phyloP scores from a whole-genome alignment of 64 coral and sea anemone genomes.

The Montipora cactus region DNA sequence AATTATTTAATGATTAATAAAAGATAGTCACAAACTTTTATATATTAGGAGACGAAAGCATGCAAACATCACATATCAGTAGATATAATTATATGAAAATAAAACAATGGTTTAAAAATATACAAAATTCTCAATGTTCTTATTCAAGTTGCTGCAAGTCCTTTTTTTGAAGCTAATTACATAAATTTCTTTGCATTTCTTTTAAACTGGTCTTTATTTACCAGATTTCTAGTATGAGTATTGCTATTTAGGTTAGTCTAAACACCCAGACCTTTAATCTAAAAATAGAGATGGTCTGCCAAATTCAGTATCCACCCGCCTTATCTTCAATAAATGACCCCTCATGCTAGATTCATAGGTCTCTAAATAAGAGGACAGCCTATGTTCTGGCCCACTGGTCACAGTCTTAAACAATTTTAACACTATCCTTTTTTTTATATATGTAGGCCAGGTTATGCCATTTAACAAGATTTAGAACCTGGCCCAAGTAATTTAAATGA shows the following conservation, averaged over 20 bases:
- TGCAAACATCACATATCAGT: neutral
- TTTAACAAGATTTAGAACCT: neutral
- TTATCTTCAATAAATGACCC: neutral
- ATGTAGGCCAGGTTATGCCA: constrained; percentile 5
- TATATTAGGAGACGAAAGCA: no score
- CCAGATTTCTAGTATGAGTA: neutral
- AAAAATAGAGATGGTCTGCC: constrained; percentile 2
- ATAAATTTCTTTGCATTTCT: constrained; percentile 2
- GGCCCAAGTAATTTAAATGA: no score
- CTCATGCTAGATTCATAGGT: constrained; percentile 4
- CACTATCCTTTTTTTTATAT: neutral
- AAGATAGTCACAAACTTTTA: no score
- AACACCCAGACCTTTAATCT: neutral
- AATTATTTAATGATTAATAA: no score
- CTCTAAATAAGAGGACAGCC: neutral
- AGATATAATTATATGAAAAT: neutral
- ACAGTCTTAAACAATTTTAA: neutral
- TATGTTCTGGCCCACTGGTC: constrained; percentile 4
- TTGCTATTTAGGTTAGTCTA: neutral
- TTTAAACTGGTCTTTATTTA: constrained; percentile 4
- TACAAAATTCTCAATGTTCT: neutral
- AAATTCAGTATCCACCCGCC: constrained; percentile 9
- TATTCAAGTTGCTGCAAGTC: neutral
- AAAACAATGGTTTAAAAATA: neutral
- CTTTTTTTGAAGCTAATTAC: constrained; percentile 1